Evolutionary conservation across 2,113 vertebrate genomes (phyloP).

Genomic region (Pomatorhinus ruficollis): DNA sequence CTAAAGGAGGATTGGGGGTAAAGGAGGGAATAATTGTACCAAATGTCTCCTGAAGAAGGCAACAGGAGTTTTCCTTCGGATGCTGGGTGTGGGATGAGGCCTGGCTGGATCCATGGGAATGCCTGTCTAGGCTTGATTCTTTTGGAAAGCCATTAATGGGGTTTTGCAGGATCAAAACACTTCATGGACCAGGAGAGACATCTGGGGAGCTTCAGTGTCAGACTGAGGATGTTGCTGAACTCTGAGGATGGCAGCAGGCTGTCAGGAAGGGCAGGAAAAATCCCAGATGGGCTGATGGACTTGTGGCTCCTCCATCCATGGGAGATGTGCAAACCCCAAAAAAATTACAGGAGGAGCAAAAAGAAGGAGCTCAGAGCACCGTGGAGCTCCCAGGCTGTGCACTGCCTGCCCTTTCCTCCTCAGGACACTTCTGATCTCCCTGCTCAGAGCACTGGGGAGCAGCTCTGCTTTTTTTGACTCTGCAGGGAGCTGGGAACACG

Average conservation of each 20-base stretch:
- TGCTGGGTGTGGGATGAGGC: not conserved
- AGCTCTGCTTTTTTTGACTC: not conserved
- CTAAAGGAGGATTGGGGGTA: not conserved
- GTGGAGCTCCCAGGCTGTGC: not conserved
- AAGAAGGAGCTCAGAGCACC: not conserved
- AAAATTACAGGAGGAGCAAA: not conserved
- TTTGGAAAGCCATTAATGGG: not conserved
- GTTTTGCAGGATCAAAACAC: not conserved
- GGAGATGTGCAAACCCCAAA: not conserved
- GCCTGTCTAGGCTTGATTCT: not conserved
- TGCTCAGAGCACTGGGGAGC: not conserved
- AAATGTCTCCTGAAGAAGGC: not conserved
- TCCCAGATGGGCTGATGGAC: not conserved
- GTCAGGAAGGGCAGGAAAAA: not conserved
- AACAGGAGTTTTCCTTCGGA: not conserved
- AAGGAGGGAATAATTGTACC: not conserved
- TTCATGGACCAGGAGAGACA: not conserved
- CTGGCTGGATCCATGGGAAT: not conserved
- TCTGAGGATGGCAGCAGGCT: not conserved
- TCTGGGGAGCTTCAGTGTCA: not conserved
- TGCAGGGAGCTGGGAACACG: accelerated
- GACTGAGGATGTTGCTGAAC: not conserved
- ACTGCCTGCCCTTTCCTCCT: not conserved
- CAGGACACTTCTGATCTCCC: not conserved
- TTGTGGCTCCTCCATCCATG: accelerated